Conservation (phyloP, 2,113 vertebrate species). For the Ciconia maguari region DNA sequence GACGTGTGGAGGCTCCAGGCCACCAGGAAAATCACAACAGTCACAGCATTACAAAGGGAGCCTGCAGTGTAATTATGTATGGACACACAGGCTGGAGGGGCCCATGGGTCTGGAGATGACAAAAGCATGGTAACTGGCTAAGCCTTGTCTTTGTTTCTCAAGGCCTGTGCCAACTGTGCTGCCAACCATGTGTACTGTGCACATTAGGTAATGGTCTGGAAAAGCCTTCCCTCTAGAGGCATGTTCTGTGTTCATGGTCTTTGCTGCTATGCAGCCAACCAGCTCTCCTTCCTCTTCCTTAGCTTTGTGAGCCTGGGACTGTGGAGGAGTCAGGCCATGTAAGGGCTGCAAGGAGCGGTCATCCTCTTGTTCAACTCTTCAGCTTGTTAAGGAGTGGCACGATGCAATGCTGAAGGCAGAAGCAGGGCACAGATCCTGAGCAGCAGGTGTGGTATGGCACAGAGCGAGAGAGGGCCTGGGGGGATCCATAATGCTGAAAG, state of each 20-base stretch:
- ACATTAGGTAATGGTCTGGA: not conserved
- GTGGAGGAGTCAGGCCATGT: not conserved
- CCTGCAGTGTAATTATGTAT: not conserved
- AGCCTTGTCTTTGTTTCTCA: not conserved
- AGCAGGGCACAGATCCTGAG: not conserved
- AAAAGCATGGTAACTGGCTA: not conserved
- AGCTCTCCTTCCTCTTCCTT: not conserved
- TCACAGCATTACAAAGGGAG: not conserved
- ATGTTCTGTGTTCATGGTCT: not conserved
- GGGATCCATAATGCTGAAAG: not conserved
- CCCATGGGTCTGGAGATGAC: not conserved
- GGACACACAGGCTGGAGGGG: not conserved
- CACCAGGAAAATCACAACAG: not conserved
- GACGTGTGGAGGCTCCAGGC: not conserved
- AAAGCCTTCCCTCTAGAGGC: not conserved
- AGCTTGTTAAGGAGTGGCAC: not conserved
- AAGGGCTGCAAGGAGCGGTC: not conserved
- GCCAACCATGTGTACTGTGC: not conserved
- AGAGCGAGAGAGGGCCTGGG: not conserved
- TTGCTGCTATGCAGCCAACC: not conserved
- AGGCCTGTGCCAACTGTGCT: not conserved
- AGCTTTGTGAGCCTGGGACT: not conserved
- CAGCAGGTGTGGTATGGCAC: not conserved
- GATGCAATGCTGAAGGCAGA: not conserved
- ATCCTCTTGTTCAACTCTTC: not conserved